A percentile compares a stretch with the other conserved stretches of the same genome.
These are phyloP conservation scores for Clarias gariepinus DNA, from an alignment of 2,113 vertebrate species.

Conservation along the genomic window DNA sequence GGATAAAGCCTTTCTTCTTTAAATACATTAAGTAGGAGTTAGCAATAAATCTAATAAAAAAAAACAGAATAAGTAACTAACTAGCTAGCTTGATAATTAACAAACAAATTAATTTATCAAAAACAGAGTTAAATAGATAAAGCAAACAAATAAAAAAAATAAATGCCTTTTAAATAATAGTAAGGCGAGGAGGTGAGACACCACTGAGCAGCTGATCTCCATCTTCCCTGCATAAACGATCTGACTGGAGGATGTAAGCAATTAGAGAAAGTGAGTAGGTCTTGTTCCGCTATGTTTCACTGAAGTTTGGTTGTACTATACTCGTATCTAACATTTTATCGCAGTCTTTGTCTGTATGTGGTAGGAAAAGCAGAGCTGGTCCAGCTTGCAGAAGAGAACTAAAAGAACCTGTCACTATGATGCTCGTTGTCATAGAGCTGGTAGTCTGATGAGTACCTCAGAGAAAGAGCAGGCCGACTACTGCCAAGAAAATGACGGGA, in stretches of 20 bases:
- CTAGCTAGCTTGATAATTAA: too few species aligned
- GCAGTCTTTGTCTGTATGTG: conserved; percentile 44
- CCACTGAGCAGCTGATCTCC: too few species aligned
- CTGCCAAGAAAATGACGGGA: conserved; percentile 66
- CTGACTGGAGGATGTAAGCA: not conserved
- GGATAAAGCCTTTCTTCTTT: not conserved
- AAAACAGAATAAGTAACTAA: too few species aligned
- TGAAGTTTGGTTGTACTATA: conserved; percentile 63
- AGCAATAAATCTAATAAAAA: not conserved
- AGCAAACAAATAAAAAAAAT: not conserved
- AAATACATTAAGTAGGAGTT: not conserved
- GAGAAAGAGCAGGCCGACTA: conserved; percentile 64
- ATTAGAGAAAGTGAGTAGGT: conserved; percentile 71
- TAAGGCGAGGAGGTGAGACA: not conserved
- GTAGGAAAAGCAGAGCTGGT: conserved; percentile 52
- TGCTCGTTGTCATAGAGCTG: conserved; percentile 42
- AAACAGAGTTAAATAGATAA: not conserved
- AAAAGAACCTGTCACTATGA: conserved; percentile 62
- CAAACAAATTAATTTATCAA: too few species aligned
- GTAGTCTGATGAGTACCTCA: conserved; percentile 63
- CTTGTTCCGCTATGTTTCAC: conserved; percentile 60
- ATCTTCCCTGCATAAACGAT: not conserved
- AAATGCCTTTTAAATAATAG: too few species aligned
- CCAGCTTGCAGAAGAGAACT: conserved; percentile 52
- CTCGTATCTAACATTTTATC: conserved; percentile 62